These are phyloP conservation scores for Anthopleura sola DNA, from an alignment of 64 coral and sea anemone genomes.

Conservation along the genomic window DNA sequence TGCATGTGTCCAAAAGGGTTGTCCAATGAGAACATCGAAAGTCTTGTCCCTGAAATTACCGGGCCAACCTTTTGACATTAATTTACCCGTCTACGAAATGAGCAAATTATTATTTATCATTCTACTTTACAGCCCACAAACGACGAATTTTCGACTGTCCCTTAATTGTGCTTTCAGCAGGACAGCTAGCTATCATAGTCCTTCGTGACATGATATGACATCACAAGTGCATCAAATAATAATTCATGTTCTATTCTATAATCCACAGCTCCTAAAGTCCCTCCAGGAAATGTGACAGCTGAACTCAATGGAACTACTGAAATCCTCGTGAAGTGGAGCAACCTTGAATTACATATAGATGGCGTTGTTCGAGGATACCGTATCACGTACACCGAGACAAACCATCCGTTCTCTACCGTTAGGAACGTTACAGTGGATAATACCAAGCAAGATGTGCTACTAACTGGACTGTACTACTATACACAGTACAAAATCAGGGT, in stretches of 20 bases:
- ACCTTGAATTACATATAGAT: neutral
- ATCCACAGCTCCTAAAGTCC: constrained; percentile 33
- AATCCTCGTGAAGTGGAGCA: constrained; percentile 28
- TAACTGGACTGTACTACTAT: constrained; percentile 14
- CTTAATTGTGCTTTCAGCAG: no score
- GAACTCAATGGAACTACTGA: neutral
- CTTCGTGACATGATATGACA: no score
- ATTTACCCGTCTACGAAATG: no score
- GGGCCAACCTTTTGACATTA: no score
- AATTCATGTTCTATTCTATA: neutral
- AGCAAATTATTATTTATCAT: no score
- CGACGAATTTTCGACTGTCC: no score
- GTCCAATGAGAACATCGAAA: no score
- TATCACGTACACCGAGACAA: neutral
- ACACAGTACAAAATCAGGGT: constrained; percentile 33
- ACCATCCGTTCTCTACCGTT: neutral
- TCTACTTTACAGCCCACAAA: no score
- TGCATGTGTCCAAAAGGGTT: no score
- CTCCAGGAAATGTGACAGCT: constrained; percentile 40
- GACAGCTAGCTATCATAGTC: no score
- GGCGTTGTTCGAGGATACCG: constrained; percentile 37
- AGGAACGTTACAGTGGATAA: neutral
- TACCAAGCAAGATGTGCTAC: neutral
- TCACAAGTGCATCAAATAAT: neutral
- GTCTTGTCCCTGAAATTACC: no score